Percentiles rank a stretch among this genome's conserved stretches.
Evolutionary conservation across 2,113 vertebrate species (phyloP).

Genomic region (Catharus fuscescens): DNA sequence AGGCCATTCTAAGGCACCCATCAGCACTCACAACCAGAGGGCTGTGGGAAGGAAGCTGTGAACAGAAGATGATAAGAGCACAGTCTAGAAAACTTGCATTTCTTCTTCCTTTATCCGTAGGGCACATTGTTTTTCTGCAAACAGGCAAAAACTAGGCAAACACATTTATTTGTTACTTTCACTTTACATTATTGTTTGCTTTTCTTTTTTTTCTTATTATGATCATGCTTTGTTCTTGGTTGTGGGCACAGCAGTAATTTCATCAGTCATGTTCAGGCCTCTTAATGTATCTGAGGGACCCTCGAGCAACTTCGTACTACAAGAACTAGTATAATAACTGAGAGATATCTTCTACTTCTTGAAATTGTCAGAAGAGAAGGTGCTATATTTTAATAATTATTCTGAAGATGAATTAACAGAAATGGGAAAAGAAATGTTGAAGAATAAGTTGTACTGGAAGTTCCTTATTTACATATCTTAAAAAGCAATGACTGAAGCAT

Average conservation of each 20-base stretch:
- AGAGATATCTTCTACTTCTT: not conserved
- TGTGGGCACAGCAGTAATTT: not conserved
- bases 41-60: not conserved
- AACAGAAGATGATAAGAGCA: not conserved
- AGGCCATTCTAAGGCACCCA: not conserved
- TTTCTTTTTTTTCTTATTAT: not conserved
- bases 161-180: not conserved
- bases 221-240: not conserved
- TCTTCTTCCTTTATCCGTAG: not conserved
- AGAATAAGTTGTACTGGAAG: not conserved
- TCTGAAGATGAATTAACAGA: not conserved
- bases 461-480: constrained; percentile 32
- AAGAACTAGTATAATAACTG: not conserved
- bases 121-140: not conserved
- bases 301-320: not conserved
- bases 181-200: not conserved
- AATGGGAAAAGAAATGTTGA: not conserved
- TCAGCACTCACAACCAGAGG: not conserved
- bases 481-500: constrained; percentile 26
- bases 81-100: not conserved
- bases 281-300: not conserved
- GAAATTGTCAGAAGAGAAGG: not conserved
- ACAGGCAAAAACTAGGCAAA: not conserved
- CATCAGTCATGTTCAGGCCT: not conserved
- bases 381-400: not conserved